Percentiles rank a stretch among this genome's conserved stretches.
phyloP scores from a whole-genome alignment of 2,888 invertebrate genomes.

The Pachycephus smyrnensis region DNA sequence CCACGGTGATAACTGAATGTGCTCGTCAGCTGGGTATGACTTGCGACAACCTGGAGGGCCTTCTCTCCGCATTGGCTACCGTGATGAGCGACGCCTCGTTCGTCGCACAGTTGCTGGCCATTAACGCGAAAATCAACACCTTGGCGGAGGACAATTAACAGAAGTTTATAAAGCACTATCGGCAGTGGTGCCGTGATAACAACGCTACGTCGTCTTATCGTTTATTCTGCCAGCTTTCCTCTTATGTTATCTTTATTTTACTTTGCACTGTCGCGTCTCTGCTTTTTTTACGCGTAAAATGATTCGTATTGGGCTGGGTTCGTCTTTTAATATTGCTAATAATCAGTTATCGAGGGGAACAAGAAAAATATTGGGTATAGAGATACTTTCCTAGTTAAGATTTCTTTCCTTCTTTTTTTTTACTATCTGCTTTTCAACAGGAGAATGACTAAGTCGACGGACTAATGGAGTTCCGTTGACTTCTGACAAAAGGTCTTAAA shows the following conservation, averaged over 20 bases:
- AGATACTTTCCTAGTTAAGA: neutral
- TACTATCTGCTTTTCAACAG: neutral
- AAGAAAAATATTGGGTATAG: neutral
- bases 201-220: constrained; percentile 36
- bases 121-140: constrained; percentile 84
- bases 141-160: constrained; percentile 80
- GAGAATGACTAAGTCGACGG: neutral
- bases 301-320: neutral
- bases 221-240: constrained; percentile 57
- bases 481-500: neutral
- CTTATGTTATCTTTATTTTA: constrained; percentile 47
- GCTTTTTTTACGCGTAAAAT: neutral
- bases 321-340: neutral
- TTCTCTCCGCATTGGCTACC: constrained; percentile 75
- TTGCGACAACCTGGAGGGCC: constrained; percentile 73
- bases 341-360: neutral
- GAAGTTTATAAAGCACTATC: constrained; percentile 34
- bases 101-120: constrained; percentile 80
- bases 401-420: constrained; percentile 1
- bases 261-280: neutral
- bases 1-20: constrained; percentile 75
- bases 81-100: constrained; percentile 80
- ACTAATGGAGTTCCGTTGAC: neutral
- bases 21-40: constrained; percentile 79
- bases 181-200: constrained; percentile 6